Evolutionary conservation across 1,140 invertebrate genomes (phyloP), one percentile per base, ranked within the genome.

Genomic region (Drosophila hydei): DNA sequence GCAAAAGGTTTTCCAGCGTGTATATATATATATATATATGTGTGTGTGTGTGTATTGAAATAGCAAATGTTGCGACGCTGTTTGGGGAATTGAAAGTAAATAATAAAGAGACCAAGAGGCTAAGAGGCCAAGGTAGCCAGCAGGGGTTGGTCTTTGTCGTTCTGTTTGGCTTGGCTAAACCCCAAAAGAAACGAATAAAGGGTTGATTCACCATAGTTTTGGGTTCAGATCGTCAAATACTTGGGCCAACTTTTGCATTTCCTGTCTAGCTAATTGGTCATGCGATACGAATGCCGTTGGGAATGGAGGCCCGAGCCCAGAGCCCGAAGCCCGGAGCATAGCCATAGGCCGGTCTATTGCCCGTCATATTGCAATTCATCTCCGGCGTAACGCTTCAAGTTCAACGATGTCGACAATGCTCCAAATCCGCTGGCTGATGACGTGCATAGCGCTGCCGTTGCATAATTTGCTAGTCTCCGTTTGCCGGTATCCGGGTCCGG

Each of bases 41-140:
- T 68, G 16, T 54, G 9, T 43, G 12, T 56, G 27, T 72, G 42
- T 27, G 27, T 16, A 51, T 59, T 58, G 54, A 61, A 77, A 70
- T 80, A 59, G 76, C 75, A 85, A 84, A 79, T 85, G 71, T 36
- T 67, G 63, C 65, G 61, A 69, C 64, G 64, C 75, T 87, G 75
- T 74, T 77, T 58, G 27, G 83, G 80, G 74, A 77, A 88, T 88
- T 78, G 83, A 85, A 87, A 77, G 81, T 87, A 87, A 85, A 85
- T 85, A 81, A 74, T 68, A 42, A 61, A 50, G 33, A 48, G 47
- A 30, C 36, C 9, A 40, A 19, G 16, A 30, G 27, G 27, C n/a
- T n/a, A n/a, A 33, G 38, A 16, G 27, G 21, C 25, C n/a, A 52
- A 18, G n/a, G n/a, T 21, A 14, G 27, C 8, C 8, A 14, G 11